A percentile compares a stretch with the other conserved stretches of the same genome.
Conservation (phyloP, 2,797 vertebrate species). For the Coendou prehensilis region DNA sequence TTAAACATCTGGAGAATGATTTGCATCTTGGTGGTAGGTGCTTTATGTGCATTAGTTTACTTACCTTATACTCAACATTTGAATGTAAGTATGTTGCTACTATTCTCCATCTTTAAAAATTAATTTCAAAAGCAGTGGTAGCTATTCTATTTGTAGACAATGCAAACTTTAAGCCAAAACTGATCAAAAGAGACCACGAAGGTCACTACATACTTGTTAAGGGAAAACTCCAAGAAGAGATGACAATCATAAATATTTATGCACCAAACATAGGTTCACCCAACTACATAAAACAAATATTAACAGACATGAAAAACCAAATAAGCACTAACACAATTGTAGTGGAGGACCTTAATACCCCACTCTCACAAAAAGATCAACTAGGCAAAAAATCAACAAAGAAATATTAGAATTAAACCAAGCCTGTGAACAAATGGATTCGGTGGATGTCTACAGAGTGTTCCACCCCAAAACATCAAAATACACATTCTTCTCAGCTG, state of each 20-base stretch:
- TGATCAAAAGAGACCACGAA: neutral
- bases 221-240: neutral
- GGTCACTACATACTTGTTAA: neutral
- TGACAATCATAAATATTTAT: neutral
- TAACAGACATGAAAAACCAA: neutral
- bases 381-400: neutral
- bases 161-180: neutral
- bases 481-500: neutral
- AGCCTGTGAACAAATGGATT: neutral
- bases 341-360: neutral
- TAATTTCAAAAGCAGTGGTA: neutral
- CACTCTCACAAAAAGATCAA: neutral
- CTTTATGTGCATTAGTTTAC: neutral
- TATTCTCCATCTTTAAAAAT: slow-evolving; percentile 45
- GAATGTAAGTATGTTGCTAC: neutral
- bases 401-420: neutral
- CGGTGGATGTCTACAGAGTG: neutral
- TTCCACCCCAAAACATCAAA: neutral
- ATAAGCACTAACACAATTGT: neutral
- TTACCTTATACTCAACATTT: neutral
- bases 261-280: neutral
- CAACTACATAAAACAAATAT: neutral
- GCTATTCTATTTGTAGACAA: neutral
- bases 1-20: neutral
- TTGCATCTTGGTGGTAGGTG: neutral